Evolutionary conservation across 2,113 vertebrate genomes (phyloP).

Genomic region (Terrapene triunguis): DNA sequence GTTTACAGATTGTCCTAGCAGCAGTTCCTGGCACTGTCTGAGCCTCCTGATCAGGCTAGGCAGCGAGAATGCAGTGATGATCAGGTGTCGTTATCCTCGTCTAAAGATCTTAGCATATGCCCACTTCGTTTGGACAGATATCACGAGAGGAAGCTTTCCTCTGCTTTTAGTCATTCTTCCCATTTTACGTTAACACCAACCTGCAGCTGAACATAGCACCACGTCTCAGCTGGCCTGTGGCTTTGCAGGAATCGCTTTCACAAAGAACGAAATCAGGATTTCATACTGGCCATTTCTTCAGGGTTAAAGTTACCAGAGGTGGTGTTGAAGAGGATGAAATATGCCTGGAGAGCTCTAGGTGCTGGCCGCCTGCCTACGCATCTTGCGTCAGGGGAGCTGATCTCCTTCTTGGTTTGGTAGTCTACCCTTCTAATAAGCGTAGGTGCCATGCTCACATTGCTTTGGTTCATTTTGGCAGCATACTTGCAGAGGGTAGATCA

Average conservation of each 20-base stretch:
- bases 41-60: background rate
- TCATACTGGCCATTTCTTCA: background rate
- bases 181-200: background rate
- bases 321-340: background rate
- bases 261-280: background rate
- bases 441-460: background rate
- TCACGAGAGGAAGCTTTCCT: background rate
- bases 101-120: background rate
- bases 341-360: background rate
- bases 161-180: background rate
- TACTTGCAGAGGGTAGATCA: background rate
- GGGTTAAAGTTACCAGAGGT: background rate
- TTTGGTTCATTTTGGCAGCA: background rate
- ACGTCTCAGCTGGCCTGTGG: background rate
- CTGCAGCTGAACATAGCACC: background rate
- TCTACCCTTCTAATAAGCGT: background rate
- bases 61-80: background rate
- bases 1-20: background rate
- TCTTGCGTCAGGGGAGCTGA: background rate
- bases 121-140: background rate
- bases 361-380: background rate
- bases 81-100: background rate
- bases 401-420: background rate
- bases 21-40: background rate
- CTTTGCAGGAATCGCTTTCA: background rate